Base-by-base conservation (phyloP, 2,888 invertebrate genomes). In the Myathropa florea region DNA sequence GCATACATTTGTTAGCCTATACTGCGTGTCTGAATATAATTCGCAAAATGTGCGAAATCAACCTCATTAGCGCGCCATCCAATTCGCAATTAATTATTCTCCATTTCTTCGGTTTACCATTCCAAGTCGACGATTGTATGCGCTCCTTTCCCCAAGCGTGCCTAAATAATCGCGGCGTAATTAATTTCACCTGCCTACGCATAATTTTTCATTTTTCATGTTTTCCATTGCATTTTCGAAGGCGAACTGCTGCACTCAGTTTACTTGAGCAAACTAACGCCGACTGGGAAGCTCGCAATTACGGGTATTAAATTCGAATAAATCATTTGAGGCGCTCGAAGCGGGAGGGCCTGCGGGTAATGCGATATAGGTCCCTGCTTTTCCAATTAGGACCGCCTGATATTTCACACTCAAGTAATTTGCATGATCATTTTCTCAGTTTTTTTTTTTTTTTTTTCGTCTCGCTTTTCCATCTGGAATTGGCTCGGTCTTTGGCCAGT, bases 371-470 rank as follows among this genome's bases (percentile, higher is more conserved):
- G 55, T 65, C 12, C 12, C 39, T 46, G 53, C 21, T 67, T 53
- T 55, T 55, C 64, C 75, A 83, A 83, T 83, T 83, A 83, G 46
- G 75, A 65, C 39, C 46, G 75, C 30, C 53, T 85, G 72, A 77
- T 85, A 85, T 81, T 85, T 85, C 81, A 85, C 84, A 84, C 84
- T 85, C 76, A 81, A 68, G 33, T 59, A 85, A 81, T 85, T 81
- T 80, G 84, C 76, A 85, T 85, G 61, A 46, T 46, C 46, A 46
- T 77, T 81, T 78, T 57, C 63, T 61, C 39, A 55, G 64, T 60
- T 72, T 70, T 4, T 24, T 21, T 4, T 26, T 60, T 72, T 12
- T 2, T n/a, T 26, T 24, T 28, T 28, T 26, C 0, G n/a, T 4
- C 14, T 23, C 24, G 21, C 10, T 46, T 63, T 76, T 65, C 67